Evolutionary conservation across 2,797 vertebrate species (phyloP).

Genomic region (Xiphophorus birchmanni): DNA sequence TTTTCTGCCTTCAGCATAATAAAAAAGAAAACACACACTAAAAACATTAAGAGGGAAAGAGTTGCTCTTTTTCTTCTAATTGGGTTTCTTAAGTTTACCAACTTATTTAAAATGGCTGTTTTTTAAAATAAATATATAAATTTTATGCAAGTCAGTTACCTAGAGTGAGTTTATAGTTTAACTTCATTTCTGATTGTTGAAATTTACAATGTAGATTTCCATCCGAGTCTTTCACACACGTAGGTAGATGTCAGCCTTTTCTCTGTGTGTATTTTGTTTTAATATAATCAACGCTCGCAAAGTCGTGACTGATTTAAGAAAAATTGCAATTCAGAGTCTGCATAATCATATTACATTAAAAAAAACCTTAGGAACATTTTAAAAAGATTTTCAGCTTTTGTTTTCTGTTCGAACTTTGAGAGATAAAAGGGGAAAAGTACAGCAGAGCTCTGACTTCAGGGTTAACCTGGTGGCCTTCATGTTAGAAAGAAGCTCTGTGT

Average conservation of each 20-base stretch:
- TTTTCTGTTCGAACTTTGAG: background rate
- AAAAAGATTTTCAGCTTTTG: background rate
- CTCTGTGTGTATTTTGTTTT: background rate
- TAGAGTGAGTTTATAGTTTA: slow-evolving; percentile 13
- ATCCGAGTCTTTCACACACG: slow-evolving; percentile 23
- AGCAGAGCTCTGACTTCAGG: background rate
- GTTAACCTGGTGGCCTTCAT: background rate
- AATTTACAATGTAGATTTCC: slow-evolving; percentile 9
- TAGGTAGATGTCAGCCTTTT: background rate
- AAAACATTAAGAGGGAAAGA: background rate
- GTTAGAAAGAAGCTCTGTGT: background rate
- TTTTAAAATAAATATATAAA: slow-evolving; percentile 2
- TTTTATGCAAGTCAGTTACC: slow-evolving; percentile 1
- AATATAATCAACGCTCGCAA: background rate
- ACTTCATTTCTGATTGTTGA: background rate
- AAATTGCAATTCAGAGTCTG: background rate
- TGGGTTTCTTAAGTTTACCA: background rate
- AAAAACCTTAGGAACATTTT: background rate
- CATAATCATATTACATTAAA: background rate
- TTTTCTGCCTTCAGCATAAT: background rate
- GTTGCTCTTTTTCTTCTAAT: background rate
- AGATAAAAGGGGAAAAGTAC: background rate
- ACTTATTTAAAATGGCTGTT: background rate
- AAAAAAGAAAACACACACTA: background rate
- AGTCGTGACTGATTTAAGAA: slow-evolving; percentile 1